Conservation (phyloP, 2,113 vertebrate genomes). For the Corythaixoides concolor region DNA sequence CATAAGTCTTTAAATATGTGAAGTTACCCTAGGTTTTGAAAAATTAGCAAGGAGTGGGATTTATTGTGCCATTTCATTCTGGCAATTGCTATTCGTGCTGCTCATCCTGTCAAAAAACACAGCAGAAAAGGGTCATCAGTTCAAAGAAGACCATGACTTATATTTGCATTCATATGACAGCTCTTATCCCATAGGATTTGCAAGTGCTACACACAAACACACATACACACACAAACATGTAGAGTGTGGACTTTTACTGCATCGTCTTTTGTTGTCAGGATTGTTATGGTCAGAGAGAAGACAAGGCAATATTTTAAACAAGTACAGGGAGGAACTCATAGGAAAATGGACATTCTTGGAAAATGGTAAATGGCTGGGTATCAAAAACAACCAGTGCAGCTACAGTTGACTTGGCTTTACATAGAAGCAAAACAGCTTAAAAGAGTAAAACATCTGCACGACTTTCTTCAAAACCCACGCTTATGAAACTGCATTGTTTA, state of each 20-base stretch:
- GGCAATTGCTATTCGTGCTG: neutral
- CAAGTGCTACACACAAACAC: neutral
- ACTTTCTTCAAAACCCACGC: neutral
- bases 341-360: neutral
- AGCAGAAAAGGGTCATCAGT: neutral
- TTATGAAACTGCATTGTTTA: conserved; percentile 16
- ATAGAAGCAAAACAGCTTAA: neutral
- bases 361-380: neutral
- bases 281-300: neutral
- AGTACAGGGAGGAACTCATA: neutral
- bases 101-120: conserved; percentile 8
- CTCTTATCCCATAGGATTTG: conserved; percentile 15
- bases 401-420: neutral
- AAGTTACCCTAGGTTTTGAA: neutral
- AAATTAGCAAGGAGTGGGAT: neutral
- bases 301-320: neutral
- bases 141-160: neutral
- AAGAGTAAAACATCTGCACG: neutral
- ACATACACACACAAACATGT: neutral
- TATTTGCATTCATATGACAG: neutral
- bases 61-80: neutral
- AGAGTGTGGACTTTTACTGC: neutral
- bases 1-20: neutral
- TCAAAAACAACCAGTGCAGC: neutral
- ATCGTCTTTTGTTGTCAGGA: neutral